phyloP scores from a whole-genome alignment of 2,888 invertebrate genomes.

The Malacosoma neustria region DNA sequence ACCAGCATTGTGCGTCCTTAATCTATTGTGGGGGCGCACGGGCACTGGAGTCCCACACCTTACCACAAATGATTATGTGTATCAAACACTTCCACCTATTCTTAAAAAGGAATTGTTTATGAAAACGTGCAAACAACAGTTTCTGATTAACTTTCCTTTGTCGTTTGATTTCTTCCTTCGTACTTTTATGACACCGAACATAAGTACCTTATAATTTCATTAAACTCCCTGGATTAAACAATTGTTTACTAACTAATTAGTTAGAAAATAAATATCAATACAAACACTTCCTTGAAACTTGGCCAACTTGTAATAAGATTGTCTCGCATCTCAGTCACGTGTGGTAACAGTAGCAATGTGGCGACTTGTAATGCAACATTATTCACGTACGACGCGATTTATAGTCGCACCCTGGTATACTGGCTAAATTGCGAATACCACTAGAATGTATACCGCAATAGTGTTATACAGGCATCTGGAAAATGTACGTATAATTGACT shows the following conservation, averaged over 20 bases:
- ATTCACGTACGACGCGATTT: constrained; percentile 40
- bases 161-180: too few relatives aligned
- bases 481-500: constrained; percentile 23
- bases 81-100: too few relatives aligned
- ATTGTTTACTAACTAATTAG: not conserved
- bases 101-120: too few relatives aligned
- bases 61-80: too few relatives aligned
- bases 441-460: constrained; percentile 21
- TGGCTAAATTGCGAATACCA: constrained; percentile 37
- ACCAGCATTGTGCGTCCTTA: too few relatives aligned
- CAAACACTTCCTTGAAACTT: not conserved
- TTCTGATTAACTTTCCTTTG: too few relatives aligned
- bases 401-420: constrained; percentile 20
- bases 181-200: too few relatives aligned
- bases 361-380: constrained; percentile 43
- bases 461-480: constrained; percentile 25
- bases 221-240: too few relatives aligned
- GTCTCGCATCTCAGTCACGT: not conserved
- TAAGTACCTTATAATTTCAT: too few relatives aligned
- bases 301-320: not conserved
- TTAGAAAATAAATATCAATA: not conserved
- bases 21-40: too few relatives aligned
- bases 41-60: too few relatives aligned
- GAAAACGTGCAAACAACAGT: too few relatives aligned
- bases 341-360: constrained; percentile 5